A percentile compares a stretch with the other conserved stretches of the same genome.
phyloP scores from a whole-genome alignment of 37 sponge, comb jelly and placozoan genomes.

The Oopsacas minuta region DNA sequence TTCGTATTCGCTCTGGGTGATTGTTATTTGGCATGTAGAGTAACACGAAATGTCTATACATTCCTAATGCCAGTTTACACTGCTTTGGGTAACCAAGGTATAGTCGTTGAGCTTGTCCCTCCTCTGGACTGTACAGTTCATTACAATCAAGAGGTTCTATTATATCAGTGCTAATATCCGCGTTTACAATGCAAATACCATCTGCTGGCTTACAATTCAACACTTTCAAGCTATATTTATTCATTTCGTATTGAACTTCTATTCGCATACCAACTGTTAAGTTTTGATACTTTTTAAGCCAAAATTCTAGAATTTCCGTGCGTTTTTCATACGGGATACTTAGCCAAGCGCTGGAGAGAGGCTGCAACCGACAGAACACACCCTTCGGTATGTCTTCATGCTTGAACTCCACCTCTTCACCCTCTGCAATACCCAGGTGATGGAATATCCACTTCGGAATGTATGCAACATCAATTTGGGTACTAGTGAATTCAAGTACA shows the following conservation, averaged over 20 bases:
- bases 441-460: constrained; percentile 60
- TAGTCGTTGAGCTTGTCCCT: constrained; percentile 42
- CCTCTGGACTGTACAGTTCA: constrained; percentile 38
- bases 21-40: constrained; percentile 36
- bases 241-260: constrained; percentile 43
- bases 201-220: constrained; percentile 43
- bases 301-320: constrained; percentile 50
- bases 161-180: constrained; percentile 49
- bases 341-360: constrained; percentile 45
- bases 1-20: constrained; percentile 25
- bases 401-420: constrained; percentile 29
- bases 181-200: constrained; percentile 54
- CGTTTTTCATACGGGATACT: constrained; percentile 50
- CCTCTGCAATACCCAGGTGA: constrained; percentile 30
- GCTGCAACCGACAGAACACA: constrained; percentile 40
- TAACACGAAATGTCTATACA: constrained; percentile 62
- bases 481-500: constrained; percentile 45
- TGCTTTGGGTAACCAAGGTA: constrained; percentile 28
- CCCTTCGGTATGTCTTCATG: constrained; percentile 44
- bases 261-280: constrained; percentile 54
- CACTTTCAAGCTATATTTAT: constrained; percentile 45
- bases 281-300: constrained; percentile 53
- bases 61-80: constrained; percentile 10
- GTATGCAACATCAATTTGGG: constrained; percentile 26
- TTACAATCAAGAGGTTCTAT: constrained; percentile 49